Conservation (phyloP, 2,113 vertebrate species). For the Sclerurus mexicanus region DNA sequence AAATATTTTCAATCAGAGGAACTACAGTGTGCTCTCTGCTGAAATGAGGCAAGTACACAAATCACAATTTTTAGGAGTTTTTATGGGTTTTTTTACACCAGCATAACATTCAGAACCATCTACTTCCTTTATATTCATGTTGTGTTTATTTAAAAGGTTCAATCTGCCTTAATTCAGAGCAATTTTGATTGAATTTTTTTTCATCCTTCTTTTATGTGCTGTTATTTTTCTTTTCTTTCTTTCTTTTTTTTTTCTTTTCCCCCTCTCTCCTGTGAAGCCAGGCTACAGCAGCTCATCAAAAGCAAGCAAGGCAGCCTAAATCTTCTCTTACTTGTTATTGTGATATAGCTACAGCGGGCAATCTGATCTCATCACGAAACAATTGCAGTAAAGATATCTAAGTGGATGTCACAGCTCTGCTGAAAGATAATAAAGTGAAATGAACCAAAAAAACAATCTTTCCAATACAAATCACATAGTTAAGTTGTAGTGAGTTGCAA, state of each 20-base stretch:
- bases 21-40: not conserved
- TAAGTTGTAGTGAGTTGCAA: slow-evolving; percentile 49
- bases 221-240: not conserved
- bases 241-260: not conserved
- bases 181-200: slow-evolving; percentile 40
- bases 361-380: slow-evolving; percentile 64
- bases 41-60: slow-evolving; percentile 6
- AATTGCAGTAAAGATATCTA: slow-evolving; percentile 65
- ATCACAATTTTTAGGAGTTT: not conserved
- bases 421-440: slow-evolving; percentile 69
- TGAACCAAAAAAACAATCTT: slow-evolving; percentile 27
- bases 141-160: slow-evolving; percentile 53
- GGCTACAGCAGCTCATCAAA: slow-evolving; percentile 45
- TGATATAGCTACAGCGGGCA: slow-evolving; percentile 44
- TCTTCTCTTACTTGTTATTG: slow-evolving; percentile 54
- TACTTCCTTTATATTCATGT: slow-evolving; percentile 23
- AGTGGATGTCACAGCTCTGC: slow-evolving; percentile 67
- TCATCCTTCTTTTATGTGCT: slow-evolving; percentile 16
- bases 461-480: slow-evolving; percentile 54
- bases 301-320: not conserved
- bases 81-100: not conserved
- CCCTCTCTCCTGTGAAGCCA: not conserved
- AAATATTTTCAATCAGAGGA: slow-evolving; percentile 23
- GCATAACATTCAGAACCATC: not conserved
- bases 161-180: slow-evolving; percentile 45